phyloP scores from a whole-genome alignment of 2,797 vertebrate genomes.

The Fistularia commersonii region DNA sequence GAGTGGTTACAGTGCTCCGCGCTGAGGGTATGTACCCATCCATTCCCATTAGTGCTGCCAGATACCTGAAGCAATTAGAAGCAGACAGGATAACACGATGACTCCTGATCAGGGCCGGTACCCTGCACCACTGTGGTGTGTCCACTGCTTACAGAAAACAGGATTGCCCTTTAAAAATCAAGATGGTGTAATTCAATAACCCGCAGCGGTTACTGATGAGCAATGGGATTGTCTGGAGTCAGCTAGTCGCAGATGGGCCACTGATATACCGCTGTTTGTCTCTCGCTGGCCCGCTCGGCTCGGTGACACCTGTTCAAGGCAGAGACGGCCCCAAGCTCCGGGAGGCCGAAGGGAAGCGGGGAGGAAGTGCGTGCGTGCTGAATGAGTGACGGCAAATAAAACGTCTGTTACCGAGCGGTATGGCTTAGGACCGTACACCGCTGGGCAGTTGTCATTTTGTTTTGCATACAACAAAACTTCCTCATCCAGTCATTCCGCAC shows the following conservation, averaged over 20 bases:
- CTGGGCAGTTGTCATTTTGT: slow-evolving; percentile 14
- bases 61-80: slow-evolving; percentile 60
- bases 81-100: slow-evolving; percentile 52
- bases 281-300: slow-evolving; percentile 69
- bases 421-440: too few species aligned
- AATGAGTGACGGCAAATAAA: too few species aligned
- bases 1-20: slow-evolving; percentile 20
- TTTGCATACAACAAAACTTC: slow-evolving; percentile 18
- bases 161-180: slow-evolving; percentile 80
- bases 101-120: slow-evolving; percentile 57
- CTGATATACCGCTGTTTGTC: slow-evolving; percentile 75
- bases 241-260: slow-evolving; percentile 72
- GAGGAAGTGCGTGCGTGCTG: too few species aligned
- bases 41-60: slow-evolving; percentile 44
- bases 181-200: slow-evolving; percentile 83
- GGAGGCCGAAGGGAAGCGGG: slow-evolving; percentile 62
- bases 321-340: slow-evolving; percentile 75
- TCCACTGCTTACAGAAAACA: slow-evolving; percentile 76
- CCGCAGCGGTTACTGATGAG: slow-evolving; percentile 78
- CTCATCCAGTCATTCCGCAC: too few species aligned
- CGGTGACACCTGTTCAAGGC: slow-evolving; percentile 79
- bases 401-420: too few species aligned
- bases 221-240: slow-evolving; percentile 81
- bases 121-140: slow-evolving; percentile 53
- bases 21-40: slow-evolving; percentile 32